phyloP scores from a whole-genome alignment of 2,113 vertebrate genomes.

The Pseudorectes ferrugineus region DNA sequence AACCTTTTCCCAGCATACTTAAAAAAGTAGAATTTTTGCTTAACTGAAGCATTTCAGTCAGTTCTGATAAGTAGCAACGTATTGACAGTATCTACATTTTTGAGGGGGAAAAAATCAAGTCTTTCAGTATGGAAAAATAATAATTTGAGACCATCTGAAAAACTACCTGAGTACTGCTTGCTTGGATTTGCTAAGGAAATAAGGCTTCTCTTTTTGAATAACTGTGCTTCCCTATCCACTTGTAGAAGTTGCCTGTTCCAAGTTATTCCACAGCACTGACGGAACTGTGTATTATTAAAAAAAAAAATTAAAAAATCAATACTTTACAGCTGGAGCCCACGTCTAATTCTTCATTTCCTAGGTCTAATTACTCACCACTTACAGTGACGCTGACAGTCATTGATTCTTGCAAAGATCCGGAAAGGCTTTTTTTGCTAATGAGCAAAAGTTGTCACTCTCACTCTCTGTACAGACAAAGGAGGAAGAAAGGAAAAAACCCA shows the following conservation, averaged over 20 bases:
- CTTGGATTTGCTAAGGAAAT: neutral
- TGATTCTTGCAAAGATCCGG: constrained; percentile 44
- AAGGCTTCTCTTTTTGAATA: neutral
- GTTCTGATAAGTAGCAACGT: neutral
- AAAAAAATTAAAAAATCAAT: neutral
- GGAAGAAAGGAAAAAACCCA: neutral
- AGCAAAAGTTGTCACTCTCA: constrained; percentile 2
- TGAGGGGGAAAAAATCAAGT: neutral
- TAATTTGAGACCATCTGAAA: neutral
- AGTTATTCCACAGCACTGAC: neutral
- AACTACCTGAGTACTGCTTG: neutral
- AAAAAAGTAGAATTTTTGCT: neutral
- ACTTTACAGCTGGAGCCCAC: constrained; percentile 1
- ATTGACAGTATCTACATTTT: neutral
- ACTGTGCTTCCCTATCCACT: neutral
- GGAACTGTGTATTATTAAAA: neutral
- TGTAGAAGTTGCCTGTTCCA: neutral
- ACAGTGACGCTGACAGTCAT: neutral
- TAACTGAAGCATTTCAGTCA: neutral
- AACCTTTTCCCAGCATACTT: neutral
- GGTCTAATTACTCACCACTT: constrained; percentile 30
- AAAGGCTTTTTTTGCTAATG: constrained; percentile 41
- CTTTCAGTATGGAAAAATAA: neutral
- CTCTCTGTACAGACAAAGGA: neutral
- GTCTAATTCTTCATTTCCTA: constrained; percentile 11